Evolutionary conservation across 2,888 invertebrate species (phyloP).

Genomic region (Parapristionchus giblindavisi): DNA sequence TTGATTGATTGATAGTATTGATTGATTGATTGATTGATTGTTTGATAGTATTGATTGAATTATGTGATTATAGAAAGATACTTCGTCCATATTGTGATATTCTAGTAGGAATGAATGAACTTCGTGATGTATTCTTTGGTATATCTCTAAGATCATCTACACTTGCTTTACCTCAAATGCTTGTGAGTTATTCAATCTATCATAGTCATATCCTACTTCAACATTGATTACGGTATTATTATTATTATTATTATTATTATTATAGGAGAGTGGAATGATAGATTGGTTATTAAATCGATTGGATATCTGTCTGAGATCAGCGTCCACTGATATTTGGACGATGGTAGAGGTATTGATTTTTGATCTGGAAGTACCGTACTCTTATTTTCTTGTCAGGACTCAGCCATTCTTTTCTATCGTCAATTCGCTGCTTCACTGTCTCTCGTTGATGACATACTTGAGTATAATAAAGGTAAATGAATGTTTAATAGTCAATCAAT

Average conservation of each 20-base stretch:
- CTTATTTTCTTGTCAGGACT: conserved; percentile 13
- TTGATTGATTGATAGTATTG: neutral
- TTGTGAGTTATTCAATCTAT: neutral
- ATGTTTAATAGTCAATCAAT: neutral
- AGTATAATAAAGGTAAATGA: conserved; percentile 25
- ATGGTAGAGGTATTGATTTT: conserved; percentile 19
- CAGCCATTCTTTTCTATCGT: conserved; percentile 35
- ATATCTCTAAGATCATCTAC: neutral
- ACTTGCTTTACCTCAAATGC: conserved; percentile 3
- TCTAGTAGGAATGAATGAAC: conserved; percentile 10
- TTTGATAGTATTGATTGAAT: neutral
- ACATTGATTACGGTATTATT: neutral
- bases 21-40: neutral
- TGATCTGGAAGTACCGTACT: neutral
- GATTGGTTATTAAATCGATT: conserved; percentile 35
- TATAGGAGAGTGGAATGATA: conserved; percentile 30
- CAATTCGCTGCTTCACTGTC: conserved; percentile 29
- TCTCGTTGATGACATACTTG: conserved; percentile 33
- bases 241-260: neutral
- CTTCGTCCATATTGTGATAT: conserved; percentile 37
- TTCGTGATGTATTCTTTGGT: conserved; percentile 36
- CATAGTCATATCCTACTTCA: neutral
- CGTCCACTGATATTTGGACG: conserved; percentile 35
- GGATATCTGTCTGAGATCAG: conserved; percentile 17
- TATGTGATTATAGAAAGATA: neutral